These are phyloP conservation scores for Bothrops jararaca DNA, from an alignment of 2,113 vertebrate species.

Conservation along the genomic window DNA sequence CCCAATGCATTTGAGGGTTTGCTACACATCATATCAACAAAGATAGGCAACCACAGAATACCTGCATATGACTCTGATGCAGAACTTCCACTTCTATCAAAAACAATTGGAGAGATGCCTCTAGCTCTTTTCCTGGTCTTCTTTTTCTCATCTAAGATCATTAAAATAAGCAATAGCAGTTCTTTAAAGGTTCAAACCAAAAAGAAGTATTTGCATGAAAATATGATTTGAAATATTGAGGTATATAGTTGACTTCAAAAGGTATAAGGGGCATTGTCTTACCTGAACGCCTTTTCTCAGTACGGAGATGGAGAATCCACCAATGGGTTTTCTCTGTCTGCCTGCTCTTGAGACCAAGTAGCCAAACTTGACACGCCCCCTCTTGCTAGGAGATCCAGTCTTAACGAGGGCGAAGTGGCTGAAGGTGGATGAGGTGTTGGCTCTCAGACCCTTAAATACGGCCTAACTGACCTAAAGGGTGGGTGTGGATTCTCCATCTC, in stretches of 20 bases:
- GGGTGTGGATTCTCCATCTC: no score
- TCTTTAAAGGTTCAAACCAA: slow-evolving; percentile 31
- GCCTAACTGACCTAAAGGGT: no score
- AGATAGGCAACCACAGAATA: slow-evolving; percentile 65
- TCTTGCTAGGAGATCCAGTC: no score
- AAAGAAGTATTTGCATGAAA: slow-evolving; percentile 1
- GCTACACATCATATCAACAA: slow-evolving; percentile 31
- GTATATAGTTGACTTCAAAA: background rate
- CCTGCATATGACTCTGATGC: slow-evolving; percentile 88
- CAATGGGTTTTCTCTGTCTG: no score
- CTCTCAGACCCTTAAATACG: no score
- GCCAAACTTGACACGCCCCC: no score
- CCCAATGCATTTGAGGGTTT: slow-evolving; percentile 37
- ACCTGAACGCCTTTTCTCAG: no score
- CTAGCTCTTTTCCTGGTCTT: slow-evolving; percentile 86
- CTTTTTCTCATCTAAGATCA: slow-evolving; percentile 79
- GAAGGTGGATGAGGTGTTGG: no score
- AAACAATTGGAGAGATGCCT: slow-evolving; percentile 88
- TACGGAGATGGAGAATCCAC: no score
- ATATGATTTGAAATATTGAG: background rate
- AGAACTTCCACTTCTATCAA: slow-evolving; percentile 91
- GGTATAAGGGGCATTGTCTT: no score
- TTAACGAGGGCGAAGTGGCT: no score
- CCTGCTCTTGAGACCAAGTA: no score
- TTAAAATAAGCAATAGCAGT: slow-evolving; percentile 16